Base-by-base conservation (phyloP, 2,888 invertebrate genomes). In the Erebia palarica region DNA sequence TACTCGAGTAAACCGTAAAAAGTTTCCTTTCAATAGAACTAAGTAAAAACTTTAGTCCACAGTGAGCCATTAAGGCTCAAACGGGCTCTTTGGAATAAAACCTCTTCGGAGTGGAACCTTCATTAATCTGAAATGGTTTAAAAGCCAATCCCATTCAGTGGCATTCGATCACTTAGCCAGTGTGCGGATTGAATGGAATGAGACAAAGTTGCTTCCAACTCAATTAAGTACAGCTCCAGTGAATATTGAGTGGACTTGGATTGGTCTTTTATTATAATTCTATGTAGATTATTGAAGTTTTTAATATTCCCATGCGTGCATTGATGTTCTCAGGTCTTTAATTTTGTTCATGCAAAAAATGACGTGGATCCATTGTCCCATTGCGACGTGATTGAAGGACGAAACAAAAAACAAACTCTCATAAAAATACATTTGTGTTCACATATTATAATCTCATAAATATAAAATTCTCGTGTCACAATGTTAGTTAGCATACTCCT, bases 201-300 rank as follows among this genome's bases (percentile, higher is more conserved):
- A 86, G 84, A 89, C 89, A 85, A 88, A 87, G 86, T 90, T 86
- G 85, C 84, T 82, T 82, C 85, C 83, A 83, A 83, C 83, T 87
- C 88, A 87, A 89, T 89, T 85, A 58, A 58, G 27, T 13, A 89
- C 86, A 63, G 59, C 14, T 47, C 59, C 9, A 57, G 27, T 4
- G 55, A 53, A 70, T 68, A 64, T 75, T 51, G 59, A 51, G n/a
- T 60, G 59, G 47, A 3, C 57, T 27, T 65, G 51, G 59, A 70
- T 53, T 70, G 71, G 70, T n/a, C 10, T 14, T 27, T 51, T 61
- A 44, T 9, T 9, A 3, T 16, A 11, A 57, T 57, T 36, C 5
- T 36, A 36, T 36, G 36, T 36, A 36, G 36, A 36, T 36, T 0
- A 36, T 36, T 36, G 36, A 36, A 7, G 1, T 36, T 36, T 36